These are phyloP conservation scores for Sylvicola fuscatus DNA, from an alignment of 2,888 invertebrate genomes.

Conservation along the genomic window DNA sequence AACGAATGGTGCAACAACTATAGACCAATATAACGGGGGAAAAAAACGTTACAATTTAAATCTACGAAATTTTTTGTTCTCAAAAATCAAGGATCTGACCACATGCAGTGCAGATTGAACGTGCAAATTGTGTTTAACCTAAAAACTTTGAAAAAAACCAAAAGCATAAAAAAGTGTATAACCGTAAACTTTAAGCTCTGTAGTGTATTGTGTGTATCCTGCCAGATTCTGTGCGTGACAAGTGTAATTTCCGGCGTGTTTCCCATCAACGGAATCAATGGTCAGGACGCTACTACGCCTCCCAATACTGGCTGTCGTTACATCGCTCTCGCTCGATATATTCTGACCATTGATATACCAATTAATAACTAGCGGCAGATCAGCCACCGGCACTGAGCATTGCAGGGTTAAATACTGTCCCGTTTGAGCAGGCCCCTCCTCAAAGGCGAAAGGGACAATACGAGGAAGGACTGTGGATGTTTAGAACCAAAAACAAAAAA, in stretches of 20 bases:
- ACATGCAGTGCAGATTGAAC: too few relatives aligned
- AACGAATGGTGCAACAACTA: too few relatives aligned
- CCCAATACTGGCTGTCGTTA: slow-evolving; percentile 30
- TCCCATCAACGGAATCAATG: slow-evolving; percentile 38
- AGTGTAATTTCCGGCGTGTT: slow-evolving; percentile 54
- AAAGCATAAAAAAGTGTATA: neutral
- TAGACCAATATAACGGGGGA: too few relatives aligned
- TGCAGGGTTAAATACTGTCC: slow-evolving; percentile 44
- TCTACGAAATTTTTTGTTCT: too few relatives aligned
- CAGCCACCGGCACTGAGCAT: slow-evolving; percentile 55
- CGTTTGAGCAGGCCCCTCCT: slow-evolving; percentile 50
- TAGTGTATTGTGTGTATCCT: slow-evolving; percentile 43
- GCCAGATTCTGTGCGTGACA: slow-evolving; percentile 53
- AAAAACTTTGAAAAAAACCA: too few relatives aligned
- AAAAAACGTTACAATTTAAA: too few relatives aligned
- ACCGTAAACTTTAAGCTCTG: slow-evolving; percentile 56
- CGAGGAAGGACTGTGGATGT: slow-evolving; percentile 55
- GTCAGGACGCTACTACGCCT: slow-evolving; percentile 38
- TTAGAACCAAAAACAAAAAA: slow-evolving; percentile 1
- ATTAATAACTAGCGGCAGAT: slow-evolving; percentile 52
- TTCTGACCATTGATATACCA: slow-evolving; percentile 43
- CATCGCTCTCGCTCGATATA: slow-evolving; percentile 35
- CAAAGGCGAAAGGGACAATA: slow-evolving; percentile 64
- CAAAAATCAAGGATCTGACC: too few relatives aligned
- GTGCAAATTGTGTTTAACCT: too few relatives aligned